A percentile compares a stretch with the other conserved stretches of the same genome.
These are phyloP conservation scores for Eilema depressum DNA, from an alignment of 2,888 invertebrate species.

Conservation along the genomic window DNA sequence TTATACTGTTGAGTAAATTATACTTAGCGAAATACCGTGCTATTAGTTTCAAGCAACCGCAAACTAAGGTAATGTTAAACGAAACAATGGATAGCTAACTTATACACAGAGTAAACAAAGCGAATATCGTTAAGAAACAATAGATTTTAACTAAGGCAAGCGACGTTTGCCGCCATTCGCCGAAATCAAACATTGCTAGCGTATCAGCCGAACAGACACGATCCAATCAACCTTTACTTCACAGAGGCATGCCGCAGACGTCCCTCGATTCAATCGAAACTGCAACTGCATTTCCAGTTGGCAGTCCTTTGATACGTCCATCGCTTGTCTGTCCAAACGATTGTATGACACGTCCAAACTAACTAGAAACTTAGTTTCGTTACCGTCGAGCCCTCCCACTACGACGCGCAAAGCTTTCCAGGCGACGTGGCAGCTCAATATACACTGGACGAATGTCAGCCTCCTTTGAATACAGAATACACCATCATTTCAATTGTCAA, in stretches of 20 bases:
- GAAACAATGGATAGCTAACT: neutral
- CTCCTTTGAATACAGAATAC: slow-evolving; percentile 76
- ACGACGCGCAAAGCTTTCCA: slow-evolving; percentile 48
- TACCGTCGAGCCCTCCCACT: slow-evolving; percentile 41
- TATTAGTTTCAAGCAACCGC: neutral
- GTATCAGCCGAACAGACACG: slow-evolving; percentile 75
- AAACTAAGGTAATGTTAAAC: neutral
- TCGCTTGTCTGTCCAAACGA: slow-evolving; percentile 85
- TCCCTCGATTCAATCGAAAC: slow-evolving; percentile 83
- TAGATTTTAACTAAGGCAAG: slow-evolving; percentile 48
- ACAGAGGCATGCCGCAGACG: slow-evolving; percentile 80
- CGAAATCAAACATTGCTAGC: slow-evolving; percentile 71
- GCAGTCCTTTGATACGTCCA: slow-evolving; percentile 85
- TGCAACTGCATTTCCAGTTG: slow-evolving; percentile 84
- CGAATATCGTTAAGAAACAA: slow-evolving; percentile 49
- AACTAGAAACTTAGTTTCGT: slow-evolving; percentile 61
- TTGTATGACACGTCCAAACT: slow-evolving; percentile 71
- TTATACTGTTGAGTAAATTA: neutral
- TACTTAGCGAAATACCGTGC: neutral
- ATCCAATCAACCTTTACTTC: slow-evolving; percentile 83
- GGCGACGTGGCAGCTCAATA: slow-evolving; percentile 59
- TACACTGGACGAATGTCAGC: slow-evolving; percentile 59
- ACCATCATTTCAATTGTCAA: slow-evolving; percentile 84
- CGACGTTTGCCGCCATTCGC: slow-evolving; percentile 54
- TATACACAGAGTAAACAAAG: slow-evolving; percentile 35